phyloP scores from a whole-genome alignment of 2,888 invertebrate genomes.

The Proisotoma minuta region DNA sequence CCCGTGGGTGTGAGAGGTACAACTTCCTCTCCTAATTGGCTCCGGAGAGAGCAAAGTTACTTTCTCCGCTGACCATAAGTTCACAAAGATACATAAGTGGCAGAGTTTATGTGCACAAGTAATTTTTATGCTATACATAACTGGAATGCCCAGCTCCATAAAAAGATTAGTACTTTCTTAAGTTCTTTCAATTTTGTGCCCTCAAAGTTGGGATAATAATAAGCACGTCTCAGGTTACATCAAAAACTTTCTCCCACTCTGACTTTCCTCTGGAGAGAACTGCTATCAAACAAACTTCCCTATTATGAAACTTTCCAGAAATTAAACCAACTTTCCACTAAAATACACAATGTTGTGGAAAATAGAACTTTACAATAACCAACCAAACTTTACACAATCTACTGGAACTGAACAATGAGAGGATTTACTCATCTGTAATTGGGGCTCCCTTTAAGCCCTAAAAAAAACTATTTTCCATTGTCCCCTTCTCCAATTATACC shows the following conservation, averaged over 20 bases:
- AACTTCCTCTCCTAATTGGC: slow-evolving; percentile 15
- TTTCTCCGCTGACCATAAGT: slow-evolving; percentile 17
- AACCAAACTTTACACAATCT: background rate
- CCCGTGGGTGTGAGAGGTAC: slow-evolving; percentile 10
- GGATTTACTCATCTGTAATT: too few relatives aligned
- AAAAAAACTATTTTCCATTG: too few relatives aligned
- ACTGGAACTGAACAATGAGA: background rate
- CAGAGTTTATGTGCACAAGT: background rate
- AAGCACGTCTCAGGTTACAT: slow-evolving; percentile 21
- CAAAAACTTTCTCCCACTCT: slow-evolving; percentile 18
- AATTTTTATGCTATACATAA: slow-evolving; percentile 19
- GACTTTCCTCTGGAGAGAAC: slow-evolving; percentile 13
- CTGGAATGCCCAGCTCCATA: slow-evolving; percentile 10
- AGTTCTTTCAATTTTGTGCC: slow-evolving; percentile 19
- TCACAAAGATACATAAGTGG: slow-evolving; percentile 8
- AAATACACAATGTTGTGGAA: slow-evolving; percentile 4
- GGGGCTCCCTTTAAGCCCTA: too few relatives aligned
- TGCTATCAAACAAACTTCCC: slow-evolving; percentile 14
- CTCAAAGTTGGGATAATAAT: slow-evolving; percentile 11
- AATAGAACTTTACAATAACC: slow-evolving; percentile 5
- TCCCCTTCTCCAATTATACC: too few relatives aligned
- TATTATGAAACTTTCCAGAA: slow-evolving; percentile 17
- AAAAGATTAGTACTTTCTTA: slow-evolving; percentile 21
- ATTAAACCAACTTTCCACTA: slow-evolving; percentile 17
- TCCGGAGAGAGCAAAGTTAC: slow-evolving; percentile 6